Evolutionary conservation across 2,797 vertebrate species (phyloP).

Genomic region (Kryptopterus vitreolus): DNA sequence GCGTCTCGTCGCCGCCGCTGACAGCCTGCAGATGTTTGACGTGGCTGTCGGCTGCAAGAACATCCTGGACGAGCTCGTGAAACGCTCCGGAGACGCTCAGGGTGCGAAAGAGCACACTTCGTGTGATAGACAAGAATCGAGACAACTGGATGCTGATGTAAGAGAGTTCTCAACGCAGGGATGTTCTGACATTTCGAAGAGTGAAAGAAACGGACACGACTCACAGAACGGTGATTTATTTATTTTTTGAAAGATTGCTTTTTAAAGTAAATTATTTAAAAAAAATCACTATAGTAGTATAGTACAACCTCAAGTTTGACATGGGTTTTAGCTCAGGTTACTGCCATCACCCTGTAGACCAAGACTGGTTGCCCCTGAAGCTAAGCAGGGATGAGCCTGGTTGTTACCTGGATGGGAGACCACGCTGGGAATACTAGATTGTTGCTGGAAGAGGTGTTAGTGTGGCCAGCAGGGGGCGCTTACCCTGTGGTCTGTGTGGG

Average conservation of each 20-base stretch:
- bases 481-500: too few species aligned
- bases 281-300: too few species aligned
- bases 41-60: slow-evolving; percentile 86
- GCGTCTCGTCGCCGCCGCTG: slow-evolving; percentile 79
- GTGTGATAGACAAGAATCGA: neutral
- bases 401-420: too few species aligned
- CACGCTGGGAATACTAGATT: too few species aligned
- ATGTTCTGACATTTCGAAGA: neutral
- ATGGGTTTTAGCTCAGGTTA: neutral
- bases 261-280: too few species aligned
- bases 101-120: neutral
- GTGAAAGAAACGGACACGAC: neutral
- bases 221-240: neutral
- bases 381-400: too few species aligned
- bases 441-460: too few species aligned
- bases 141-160: neutral
- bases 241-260: neutral
- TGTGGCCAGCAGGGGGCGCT: too few species aligned
- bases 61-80: slow-evolving; percentile 79
- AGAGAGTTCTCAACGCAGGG: neutral
- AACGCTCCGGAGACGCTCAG: slow-evolving; percentile 34
- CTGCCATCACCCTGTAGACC: too few species aligned
- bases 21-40: slow-evolving; percentile 91
- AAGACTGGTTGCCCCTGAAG: too few species aligned
- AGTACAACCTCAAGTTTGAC: neutral